Evolutionary conservation across 2,113 vertebrate genomes (phyloP), one percentile per base, ranked within the genome.

Genomic region (Spermophilus dauricus): DNA sequence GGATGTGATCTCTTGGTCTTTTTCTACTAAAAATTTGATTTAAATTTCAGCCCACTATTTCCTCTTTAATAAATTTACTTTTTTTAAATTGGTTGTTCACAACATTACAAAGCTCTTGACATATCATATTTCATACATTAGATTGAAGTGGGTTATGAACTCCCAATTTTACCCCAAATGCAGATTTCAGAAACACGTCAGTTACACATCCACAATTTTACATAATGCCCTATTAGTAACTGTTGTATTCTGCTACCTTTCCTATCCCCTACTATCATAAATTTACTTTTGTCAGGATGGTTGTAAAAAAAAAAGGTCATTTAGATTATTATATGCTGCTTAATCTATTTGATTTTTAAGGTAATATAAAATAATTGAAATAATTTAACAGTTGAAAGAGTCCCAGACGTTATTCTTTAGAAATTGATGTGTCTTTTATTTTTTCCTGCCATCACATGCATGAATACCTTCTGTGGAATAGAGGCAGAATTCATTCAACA

Each of bases 361-460:
- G 22, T 53, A 69, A 48, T 75, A 26, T 67, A 58, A 96, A 86
- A 91, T 90, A 94, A 96, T 67, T 72, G 86, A 96, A 98, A 81
- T 91, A 78, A 81, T 89, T 95, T 86, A 93, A 86, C 53, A 78
- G 34, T 37, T 95, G 72, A 86, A 86, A 56, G 34, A 94, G 22
- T 94, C 16, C 61, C 69, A 78, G 72, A 81, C 91, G 16, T 69
- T 95, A 63, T 58, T 78, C 42, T 96, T 88, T 89, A 78, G 32
- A 93, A 80, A 86, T 61, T 24, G 4, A 61, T 91, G 5, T 77
- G 5, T 81, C 32, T 69, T 9, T 53, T 53, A 0, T 56, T 56
- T 12, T 65, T 28, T 24, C 11, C 16, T 13, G 13, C 18, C 11
- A 28, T 18, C 72, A 77, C 37, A 65, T 34, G 22, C 87, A 91